These are phyloP conservation scores for Caligus rogercresseyi DNA, from an alignment of 1,140 invertebrate species.

Conservation along the genomic window DNA sequence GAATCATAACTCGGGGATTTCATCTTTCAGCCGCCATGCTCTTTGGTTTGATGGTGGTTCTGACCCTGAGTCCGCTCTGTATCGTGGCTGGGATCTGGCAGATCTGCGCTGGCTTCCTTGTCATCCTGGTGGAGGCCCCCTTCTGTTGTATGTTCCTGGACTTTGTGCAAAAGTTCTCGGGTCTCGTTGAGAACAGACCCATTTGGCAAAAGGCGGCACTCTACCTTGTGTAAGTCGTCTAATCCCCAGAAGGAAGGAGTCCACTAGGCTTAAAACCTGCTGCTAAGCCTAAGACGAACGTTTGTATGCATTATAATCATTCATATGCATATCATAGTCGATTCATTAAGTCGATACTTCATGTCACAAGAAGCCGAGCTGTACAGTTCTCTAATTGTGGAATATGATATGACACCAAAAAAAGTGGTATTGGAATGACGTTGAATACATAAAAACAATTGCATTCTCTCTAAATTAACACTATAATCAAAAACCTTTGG, in stretches of 20 bases:
- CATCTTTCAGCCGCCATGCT: slow-evolving; percentile 14
- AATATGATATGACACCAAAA: no score
- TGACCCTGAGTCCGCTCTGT: slow-evolving; percentile 7
- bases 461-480: no score
- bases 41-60: slow-evolving; percentile 3
- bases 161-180: slow-evolving; percentile 62
- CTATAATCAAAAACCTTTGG: no score
- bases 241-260: no score
- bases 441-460: no score
- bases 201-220: slow-evolving; percentile 70
- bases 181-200: slow-evolving; percentile 58
- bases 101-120: slow-evolving; percentile 7
- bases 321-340: no score
- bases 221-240: slow-evolving; percentile 57
- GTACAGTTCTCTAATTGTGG: no score
- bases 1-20: slow-evolving; percentile 1
- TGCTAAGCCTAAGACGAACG: no score
- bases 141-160: slow-evolving; percentile 87
- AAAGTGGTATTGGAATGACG: no score
- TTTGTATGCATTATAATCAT: no score
- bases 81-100: slow-evolving; percentile 13
- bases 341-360: no score
- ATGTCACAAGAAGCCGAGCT: background rate
- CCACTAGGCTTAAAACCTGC: no score
- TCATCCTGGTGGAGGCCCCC: slow-evolving; percentile 57